Evolutionary conservation across 2,888 invertebrate species (phyloP), one percentile per base, ranked within the genome.

Genomic region (Dichetophora obliterata): DNA sequence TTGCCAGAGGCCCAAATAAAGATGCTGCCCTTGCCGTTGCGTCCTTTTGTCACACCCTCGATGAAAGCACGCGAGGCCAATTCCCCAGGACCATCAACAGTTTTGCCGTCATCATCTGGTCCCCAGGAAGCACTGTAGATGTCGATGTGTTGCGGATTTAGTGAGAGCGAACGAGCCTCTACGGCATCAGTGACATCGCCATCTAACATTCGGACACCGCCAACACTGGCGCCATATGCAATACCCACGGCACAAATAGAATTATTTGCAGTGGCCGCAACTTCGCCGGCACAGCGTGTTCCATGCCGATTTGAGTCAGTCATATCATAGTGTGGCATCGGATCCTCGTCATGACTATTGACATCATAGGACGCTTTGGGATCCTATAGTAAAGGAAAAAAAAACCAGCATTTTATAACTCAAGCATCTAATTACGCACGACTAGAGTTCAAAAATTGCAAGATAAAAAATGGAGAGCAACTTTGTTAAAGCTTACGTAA

Each of bases 1-100:
- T 99, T 99, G 57, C 99, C 99, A 0, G 98, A 98, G 0, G 99
- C 99, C 99, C 99, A 99, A 1, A 99, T 96, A 90, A 98, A 99
- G 84, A 99, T 99, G 27, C 98, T 98, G 14, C 98, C 98, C 89
- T 95, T 95, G 43, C 98, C 98, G 81, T 92, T 93, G 6, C 98
- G 94, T 77, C 98, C 98, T 92, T 96, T 96, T 0, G 94, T 95
- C 69, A 99, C 96, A 43, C 99, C 99, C 90, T 98, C 96, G 82
- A 96, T 94, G 87, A 99, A 99, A 4, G 99, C 99, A 83, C 96
- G 92, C 0, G 95, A 95, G 0, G 99, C 98, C 57, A 99, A 91
- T 86, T 96, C 96, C 0, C 98, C 98, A 0, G 99, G 99, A 0
- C 99, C 99, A 85, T 98, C 98, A 0, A 98, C 98, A 0, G 99